Percentiles rank a stretch among this genome's conserved stretches.
Conservation (phyloP, 2,888 invertebrate genomes). For the Acrobasis suavella region DNA sequence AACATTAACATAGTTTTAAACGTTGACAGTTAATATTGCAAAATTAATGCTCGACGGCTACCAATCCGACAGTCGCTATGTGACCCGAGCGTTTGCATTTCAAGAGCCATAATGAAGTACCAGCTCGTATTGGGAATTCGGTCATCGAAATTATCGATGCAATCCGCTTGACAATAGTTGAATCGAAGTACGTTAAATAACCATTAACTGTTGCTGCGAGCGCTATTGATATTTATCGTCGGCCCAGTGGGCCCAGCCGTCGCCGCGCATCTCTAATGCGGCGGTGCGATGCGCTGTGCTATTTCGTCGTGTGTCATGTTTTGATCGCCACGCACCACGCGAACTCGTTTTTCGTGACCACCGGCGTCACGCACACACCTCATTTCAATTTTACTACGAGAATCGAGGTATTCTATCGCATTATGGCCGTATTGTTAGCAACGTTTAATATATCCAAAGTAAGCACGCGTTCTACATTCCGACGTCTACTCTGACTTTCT, state of each 20-base stretch:
- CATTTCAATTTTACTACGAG: constrained; percentile 55
- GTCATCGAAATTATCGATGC: constrained; percentile 67
- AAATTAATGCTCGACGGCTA: constrained; percentile 60
- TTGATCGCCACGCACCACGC: constrained; percentile 44
- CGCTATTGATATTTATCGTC: constrained; percentile 63
- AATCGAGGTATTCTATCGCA: constrained; percentile 46
- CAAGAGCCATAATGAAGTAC: constrained; percentile 65
- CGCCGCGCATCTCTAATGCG: constrained; percentile 29
- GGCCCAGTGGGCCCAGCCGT: constrained; percentile 35
- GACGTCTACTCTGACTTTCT: constrained; percentile 40
- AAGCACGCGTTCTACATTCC: constrained; percentile 41
- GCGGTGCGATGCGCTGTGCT: constrained; percentile 32
- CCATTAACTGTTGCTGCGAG: constrained; percentile 70
- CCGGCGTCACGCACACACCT: constrained; percentile 58
- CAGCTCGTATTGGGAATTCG: constrained; percentile 65
- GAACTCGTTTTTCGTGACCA: constrained; percentile 56
- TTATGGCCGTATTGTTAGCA: constrained; percentile 43
- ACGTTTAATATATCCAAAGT: constrained; percentile 38
- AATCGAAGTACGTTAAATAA: constrained; percentile 73
- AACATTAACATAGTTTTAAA: constrained; percentile 66
- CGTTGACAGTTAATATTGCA: constrained; percentile 59
- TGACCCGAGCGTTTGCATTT: constrained; percentile 54
- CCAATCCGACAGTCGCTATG: constrained; percentile 48
- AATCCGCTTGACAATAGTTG: constrained; percentile 72
- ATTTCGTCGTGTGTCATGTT: constrained; percentile 53